A percentile compares a stretch with the other conserved stretches of the same genome.
Evolutionary conservation across 2,113 vertebrate species (phyloP).

Genomic region (Megaceryle maxima): DNA sequence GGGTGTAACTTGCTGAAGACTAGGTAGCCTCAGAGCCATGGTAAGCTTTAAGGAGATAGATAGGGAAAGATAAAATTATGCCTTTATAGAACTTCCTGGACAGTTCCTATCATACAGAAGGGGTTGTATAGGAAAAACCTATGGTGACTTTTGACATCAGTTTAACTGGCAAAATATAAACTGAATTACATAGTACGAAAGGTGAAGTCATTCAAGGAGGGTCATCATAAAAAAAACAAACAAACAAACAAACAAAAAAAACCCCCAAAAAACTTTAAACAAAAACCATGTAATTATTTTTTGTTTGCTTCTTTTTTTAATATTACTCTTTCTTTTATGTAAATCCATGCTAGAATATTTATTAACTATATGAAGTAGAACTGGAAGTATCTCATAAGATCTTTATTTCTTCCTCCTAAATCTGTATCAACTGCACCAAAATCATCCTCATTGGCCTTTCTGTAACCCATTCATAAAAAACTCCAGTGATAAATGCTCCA

Average conservation of each 20-base stretch:
- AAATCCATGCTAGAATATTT: background rate
- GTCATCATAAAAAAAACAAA: background rate
- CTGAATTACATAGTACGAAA: background rate
- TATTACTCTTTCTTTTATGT: background rate
- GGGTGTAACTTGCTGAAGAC: background rate
- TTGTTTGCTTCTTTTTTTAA: background rate
- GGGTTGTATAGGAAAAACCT: accelerated
- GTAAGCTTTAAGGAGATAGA: background rate
- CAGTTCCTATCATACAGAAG: background rate
- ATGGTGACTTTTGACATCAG: background rate
- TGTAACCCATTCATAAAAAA: background rate
- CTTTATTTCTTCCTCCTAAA: background rate
- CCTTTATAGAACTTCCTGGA: background rate
- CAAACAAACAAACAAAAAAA: background rate
- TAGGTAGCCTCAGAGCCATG: background rate
- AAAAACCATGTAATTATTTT: background rate
- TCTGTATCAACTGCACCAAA: background rate
- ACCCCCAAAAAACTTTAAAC: background rate
- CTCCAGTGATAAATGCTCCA: background rate
- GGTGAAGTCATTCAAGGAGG: background rate
- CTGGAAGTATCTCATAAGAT: background rate
- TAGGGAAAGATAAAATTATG: background rate
- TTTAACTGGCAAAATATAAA: background rate
- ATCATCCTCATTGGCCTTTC: background rate
- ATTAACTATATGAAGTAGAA: background rate